A percentile compares a stretch with the other conserved stretches of the same genome.
These are phyloP conservation scores for Oscheius sp. DNA, from an alignment of 2,888 invertebrate species.

Conservation along the genomic window DNA sequence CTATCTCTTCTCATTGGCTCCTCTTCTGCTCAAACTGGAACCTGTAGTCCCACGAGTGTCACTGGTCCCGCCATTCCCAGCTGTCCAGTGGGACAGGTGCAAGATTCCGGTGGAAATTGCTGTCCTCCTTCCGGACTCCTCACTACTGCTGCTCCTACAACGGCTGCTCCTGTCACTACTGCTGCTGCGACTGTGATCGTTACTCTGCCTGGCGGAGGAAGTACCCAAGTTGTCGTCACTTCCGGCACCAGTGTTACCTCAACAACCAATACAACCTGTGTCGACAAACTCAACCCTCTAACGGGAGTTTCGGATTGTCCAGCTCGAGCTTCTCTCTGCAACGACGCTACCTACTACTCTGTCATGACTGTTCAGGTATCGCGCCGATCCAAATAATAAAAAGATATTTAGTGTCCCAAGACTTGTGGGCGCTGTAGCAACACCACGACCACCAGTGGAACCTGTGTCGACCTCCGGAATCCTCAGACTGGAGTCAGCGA, in stretches of 20 bases:
- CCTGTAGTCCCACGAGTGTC: neutral
- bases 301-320: conserved; percentile 12
- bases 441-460: neutral
- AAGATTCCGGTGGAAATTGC: neutral
- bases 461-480: conserved; percentile 4
- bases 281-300: neutral
- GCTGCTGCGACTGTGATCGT: neutral
- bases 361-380: conserved; percentile 7
- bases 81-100: neutral
- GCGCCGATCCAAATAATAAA: too few species aligned
- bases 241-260: neutral
- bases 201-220: too few species aligned
- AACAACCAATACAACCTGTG: conserved; percentile 4
- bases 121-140: neutral
- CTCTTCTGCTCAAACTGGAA: neutral
- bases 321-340: neutral
- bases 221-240: neutral
- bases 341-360: neutral
- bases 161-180: neutral
- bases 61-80: neutral
- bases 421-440: too few species aligned
- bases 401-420: too few species aligned
- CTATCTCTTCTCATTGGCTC: neutral
- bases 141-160: too few species aligned
- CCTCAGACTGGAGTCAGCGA: neutral